Evolutionary conservation across 2,888 invertebrate species (phyloP).

Genomic region (Chalcis sispes): DNA sequence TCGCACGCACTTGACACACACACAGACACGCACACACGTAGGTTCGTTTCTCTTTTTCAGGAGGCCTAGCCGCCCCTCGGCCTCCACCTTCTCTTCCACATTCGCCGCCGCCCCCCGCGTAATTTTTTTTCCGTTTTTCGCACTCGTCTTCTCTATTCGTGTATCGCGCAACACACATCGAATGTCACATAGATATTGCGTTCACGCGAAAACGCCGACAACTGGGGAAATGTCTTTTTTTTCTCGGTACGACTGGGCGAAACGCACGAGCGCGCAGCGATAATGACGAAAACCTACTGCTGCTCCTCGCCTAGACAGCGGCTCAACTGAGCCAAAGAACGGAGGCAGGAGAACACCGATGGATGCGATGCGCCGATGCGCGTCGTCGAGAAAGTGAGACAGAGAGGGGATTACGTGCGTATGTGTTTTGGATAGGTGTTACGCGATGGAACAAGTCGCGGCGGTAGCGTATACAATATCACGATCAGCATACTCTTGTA

Average conservation of each 20-base stretch:
- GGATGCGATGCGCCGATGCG: no score
- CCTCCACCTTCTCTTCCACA: neutral
- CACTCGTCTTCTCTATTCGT: neutral
- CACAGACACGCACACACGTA: slow-evolving; percentile 9
- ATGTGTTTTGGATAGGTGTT: no score
- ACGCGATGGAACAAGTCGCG: no score
- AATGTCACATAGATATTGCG: no score
- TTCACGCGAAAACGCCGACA: no score
- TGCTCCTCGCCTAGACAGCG: slow-evolving; percentile 41
- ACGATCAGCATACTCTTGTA: no score
- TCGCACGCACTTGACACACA: no score
- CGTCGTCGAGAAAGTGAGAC: no score
- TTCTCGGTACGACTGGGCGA: neutral
- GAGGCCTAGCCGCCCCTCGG: slow-evolving; percentile 11
- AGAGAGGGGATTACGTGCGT: no score
- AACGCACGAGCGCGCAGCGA: neutral
- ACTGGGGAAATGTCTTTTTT: no score
- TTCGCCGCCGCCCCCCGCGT: neutral
- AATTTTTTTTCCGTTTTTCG: neutral
- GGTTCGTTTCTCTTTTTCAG: neutral
- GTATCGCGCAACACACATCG: no score
- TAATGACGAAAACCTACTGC: neutral
- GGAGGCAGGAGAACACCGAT: neutral
- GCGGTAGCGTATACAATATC: no score
- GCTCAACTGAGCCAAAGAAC: slow-evolving; percentile 37